Base-by-base conservation (phyloP, 2,888 invertebrate species). In the Caenorhabditis plicata region DNA sequence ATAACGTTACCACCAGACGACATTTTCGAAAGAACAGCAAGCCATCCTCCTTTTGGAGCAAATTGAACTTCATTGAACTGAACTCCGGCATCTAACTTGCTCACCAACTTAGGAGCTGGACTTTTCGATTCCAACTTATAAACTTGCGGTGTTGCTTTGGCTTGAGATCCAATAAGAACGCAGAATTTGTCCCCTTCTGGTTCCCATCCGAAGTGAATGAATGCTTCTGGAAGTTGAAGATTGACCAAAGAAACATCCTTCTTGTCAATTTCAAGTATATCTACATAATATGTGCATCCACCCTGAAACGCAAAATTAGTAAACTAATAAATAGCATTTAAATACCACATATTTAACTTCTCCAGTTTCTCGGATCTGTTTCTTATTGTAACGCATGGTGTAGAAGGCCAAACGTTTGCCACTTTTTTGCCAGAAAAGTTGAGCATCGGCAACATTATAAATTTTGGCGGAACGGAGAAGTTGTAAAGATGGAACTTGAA, bases 341-440 rank as follows among this genome's bases (percentile, higher is more conserved):
- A 85, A 83, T 81, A 87, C 87, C 40, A 91, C 89, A 83, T 94
- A 96, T 83, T 95, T 95, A 48, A 88, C 87, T 78, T 93, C 93
- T 64, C 88, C 88, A 73, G 94, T 74, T 92, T 95, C 94, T 48
- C 83, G 83, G 31, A 82, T 81, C 77, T 91, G 90, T n/a, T 89
- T 87, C 85, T 93, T 94, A 3, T 90, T 88, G 82, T 88, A 89
- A 53, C 69, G 48, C 52, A 58, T 91, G 0, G 91, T 90, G 85
- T 96, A 95, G 0, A 96, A 95, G 77, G 96, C 95, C 23, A 99
- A 86, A 82, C 93, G 94, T 82, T 96, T 94, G 0, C 98, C 98
- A 22, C 66, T 66, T 38, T 75, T 71, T 52, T 99, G 98, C 98
- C 98, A 98, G 82, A 93, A 93, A 82, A 99, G 91, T 78, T 93